These are phyloP conservation scores for Andrena camellia DNA, from an alignment of 2,888 invertebrate species.

Conservation along the genomic window DNA sequence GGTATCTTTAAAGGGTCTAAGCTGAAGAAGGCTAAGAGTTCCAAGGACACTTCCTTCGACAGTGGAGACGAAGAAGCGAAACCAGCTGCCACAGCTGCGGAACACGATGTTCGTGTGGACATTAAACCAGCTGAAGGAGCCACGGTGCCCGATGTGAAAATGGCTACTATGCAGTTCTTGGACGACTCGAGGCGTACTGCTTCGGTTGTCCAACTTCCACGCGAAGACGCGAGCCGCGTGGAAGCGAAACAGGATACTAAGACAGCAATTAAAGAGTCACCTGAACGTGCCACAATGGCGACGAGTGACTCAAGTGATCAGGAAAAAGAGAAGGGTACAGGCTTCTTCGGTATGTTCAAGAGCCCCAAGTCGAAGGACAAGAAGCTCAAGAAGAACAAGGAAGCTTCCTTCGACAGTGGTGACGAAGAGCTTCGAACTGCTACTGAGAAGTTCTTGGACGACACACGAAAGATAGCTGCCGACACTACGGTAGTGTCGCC, in stretches of 20 bases:
- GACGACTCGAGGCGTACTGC: conserved; percentile 85
- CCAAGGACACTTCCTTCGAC: conserved; percentile 80
- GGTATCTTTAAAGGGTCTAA: conserved; percentile 82
- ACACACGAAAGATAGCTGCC: conserved; percentile 73
- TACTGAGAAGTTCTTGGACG: conserved; percentile 78
- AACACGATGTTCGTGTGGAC: conserved; percentile 40
- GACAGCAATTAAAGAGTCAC: conserved; percentile 46
- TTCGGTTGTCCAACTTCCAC: conserved; percentile 82
- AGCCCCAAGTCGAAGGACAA: conserved; percentile 80
- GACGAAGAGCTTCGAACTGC: conserved; percentile 67
- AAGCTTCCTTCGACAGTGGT: conserved; percentile 72
- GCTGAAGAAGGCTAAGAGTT: conserved; percentile 79
- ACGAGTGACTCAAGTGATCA: conserved; percentile 56
- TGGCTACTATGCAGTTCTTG: conserved; percentile 80
- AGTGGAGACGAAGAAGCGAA: conserved; percentile 81
- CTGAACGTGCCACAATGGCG: conserved; percentile 38
- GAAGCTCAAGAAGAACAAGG: conserved; percentile 72
- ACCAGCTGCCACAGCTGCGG: conserved; percentile 64
- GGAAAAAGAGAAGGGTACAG: conserved; percentile 69
- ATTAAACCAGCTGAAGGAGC: conserved; percentile 1
- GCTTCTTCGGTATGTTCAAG: conserved; percentile 80
- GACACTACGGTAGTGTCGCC: conserved; percentile 26
- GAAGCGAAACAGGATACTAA: conserved; percentile 71
- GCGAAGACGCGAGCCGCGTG: conserved; percentile 57
- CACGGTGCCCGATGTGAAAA: conserved; percentile 75